phyloP scores from a whole-genome alignment of 2,888 invertebrate genomes.

The Papilio demoleus region DNA sequence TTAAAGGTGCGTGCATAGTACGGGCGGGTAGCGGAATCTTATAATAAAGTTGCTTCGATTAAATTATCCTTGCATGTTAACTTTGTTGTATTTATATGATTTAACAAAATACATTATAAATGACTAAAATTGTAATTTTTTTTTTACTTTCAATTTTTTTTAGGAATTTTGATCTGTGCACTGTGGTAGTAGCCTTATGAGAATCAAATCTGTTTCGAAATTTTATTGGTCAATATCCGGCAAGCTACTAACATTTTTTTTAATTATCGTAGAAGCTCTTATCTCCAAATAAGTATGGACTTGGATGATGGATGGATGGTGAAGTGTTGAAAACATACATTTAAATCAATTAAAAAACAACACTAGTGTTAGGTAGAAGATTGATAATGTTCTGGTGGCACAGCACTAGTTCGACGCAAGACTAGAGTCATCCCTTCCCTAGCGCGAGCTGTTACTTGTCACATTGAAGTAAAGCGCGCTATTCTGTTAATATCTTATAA shows the following conservation, averaged over 20 bases:
- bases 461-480: too few species aligned
- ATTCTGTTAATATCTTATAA: too few species aligned
- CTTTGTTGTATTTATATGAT: too few species aligned
- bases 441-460: too few species aligned
- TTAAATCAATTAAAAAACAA: conserved; percentile 19
- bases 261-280: conserved; percentile 42
- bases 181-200: conserved; percentile 13
- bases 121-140: background rate
- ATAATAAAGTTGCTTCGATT: background rate
- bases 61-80: background rate
- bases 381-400: too few species aligned
- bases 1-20: conserved; percentile 6
- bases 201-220: conserved; percentile 39
- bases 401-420: too few species aligned
- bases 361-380: too few species aligned
- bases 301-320: too few species aligned
- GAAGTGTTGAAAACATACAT: conserved; percentile 22
- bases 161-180: background rate
- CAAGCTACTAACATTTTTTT: conserved; percentile 44
- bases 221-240: conserved; percentile 39
- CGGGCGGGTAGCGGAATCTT: background rate
- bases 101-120: too few species aligned
- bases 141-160: background rate
- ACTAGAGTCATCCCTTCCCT: too few species aligned
- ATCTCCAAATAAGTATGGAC: conserved; percentile 38